Conservation (phyloP, 2,113 vertebrate genomes). For the Campylomormyrus tamandua region DNA sequence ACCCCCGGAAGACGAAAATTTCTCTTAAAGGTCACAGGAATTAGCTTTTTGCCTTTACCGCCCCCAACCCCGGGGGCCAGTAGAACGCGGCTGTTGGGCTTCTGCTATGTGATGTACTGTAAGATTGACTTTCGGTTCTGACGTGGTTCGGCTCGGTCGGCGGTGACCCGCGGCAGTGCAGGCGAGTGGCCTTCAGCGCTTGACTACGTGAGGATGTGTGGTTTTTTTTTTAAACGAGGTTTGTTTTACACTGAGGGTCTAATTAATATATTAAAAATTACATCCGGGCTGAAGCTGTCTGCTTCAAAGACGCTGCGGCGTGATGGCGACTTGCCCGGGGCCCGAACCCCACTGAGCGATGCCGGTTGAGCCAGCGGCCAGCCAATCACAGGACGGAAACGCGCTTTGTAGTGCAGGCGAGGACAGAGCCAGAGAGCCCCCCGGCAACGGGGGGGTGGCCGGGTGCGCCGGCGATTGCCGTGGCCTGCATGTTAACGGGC, state of each 20-base stretch:
- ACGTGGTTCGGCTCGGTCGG: background rate
- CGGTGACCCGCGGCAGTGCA: background rate
- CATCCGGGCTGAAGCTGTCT: constrained; percentile 54
- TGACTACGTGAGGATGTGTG: background rate
- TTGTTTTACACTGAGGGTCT: constrained; percentile 46
- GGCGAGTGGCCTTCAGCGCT: background rate
- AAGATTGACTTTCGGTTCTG: background rate
- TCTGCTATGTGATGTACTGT: background rate
- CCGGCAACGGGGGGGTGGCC: constrained; percentile 19
- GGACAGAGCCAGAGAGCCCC: constrained; percentile 51
- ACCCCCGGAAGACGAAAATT: background rate
- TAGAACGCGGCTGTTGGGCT: background rate
- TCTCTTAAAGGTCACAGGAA: background rate
- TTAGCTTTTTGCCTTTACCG: background rate
- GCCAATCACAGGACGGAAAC: constrained; percentile 59
- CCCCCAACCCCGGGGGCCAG: background rate
- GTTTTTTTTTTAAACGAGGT: constrained; percentile 38
- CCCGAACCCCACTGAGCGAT: constrained; percentile 44
- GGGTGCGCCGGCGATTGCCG: background rate
- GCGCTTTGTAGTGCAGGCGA: constrained; percentile 57
- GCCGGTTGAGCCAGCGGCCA: constrained; percentile 61
- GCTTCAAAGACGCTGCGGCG: constrained; percentile 58
- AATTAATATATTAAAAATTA: constrained; percentile 66
- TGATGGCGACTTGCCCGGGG: constrained; percentile 48
- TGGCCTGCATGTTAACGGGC: background rate